Base-by-base conservation (phyloP, 2,113 vertebrate genomes). In the Equus quagga region DNA sequence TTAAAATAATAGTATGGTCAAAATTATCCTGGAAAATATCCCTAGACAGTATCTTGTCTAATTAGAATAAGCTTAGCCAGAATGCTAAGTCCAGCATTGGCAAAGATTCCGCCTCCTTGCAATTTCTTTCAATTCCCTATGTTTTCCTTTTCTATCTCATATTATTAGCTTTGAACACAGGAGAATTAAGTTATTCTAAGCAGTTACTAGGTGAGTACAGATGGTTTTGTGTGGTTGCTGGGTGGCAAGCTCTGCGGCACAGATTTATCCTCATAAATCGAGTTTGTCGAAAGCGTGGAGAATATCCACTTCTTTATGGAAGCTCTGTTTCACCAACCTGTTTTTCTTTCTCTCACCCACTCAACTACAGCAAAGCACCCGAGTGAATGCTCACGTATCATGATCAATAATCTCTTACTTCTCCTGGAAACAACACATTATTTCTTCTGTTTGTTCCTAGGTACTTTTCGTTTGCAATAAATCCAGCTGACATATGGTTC, bases 401-500 rank as follows among this genome's bases (percentile, higher is more conserved):
- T 67, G 79, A 98, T 97, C 97, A 92, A 80, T 96, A 93, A 80
- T 95, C 70, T 94, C 96, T 93, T 36, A 36, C 83, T 91, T 69
- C 64, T 96, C 76, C 78, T 95, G 56, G 97, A 89, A 97, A 94
- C 82, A 91, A 72, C 46, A 31, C 64, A 82, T 97, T 64, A 85
- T 94, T 96, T 98, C 89, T 89, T 92, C 72, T 97, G 72, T 98
- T 98, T 98, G 94, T 96, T 98, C 94, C 98, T 97, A 91, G 58
- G 23, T 83, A 84, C 84, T 93, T 88, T 96, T 96, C 72, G 70
- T 89, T 67, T 75, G 88, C 64, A 73, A 92, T 97, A 83, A 97
- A 54, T 81, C 76, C 87, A 88, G 64, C 12, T 95, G 96, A 97
- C 97, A 94, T 89, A 89, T 93, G 96, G 75, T 79, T 86, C 79